Conservation (phyloP, 2,113 vertebrate genomes). For the Brienomyrus longianalis region DNA sequence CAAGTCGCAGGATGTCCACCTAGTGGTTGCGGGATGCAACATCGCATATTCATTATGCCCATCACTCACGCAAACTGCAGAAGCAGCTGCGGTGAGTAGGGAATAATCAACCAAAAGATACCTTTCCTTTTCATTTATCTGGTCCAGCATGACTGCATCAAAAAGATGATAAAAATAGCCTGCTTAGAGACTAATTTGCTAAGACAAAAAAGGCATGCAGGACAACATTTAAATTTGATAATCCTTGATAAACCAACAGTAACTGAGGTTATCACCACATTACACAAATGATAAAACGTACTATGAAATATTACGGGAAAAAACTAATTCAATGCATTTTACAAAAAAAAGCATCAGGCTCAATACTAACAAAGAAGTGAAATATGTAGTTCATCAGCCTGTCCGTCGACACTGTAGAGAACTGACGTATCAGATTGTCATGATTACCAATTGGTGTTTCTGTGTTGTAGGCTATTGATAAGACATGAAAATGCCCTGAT, state of each 20-base stretch:
- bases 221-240: neutral
- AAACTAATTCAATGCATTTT: neutral
- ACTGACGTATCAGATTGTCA: neutral
- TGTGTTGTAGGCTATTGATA: neutral
- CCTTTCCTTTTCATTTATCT: neutral
- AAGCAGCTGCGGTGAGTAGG: neutral
- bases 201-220: neutral
- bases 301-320: neutral
- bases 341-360: neutral
- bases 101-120: neutral
- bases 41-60: neutral
- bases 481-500: neutral
- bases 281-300: neutral
- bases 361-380: neutral
- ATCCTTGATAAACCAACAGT: neutral
- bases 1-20: neutral
- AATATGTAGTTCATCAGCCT: neutral
- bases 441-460: neutral
- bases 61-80: neutral
- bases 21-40: neutral
- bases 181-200: neutral
- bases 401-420: neutral
- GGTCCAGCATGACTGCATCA: neutral
- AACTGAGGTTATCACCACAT: neutral
- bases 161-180: neutral